Percentiles rank a stretch among this genome's conserved stretches.
Evolutionary conservation across 2,113 vertebrate genomes (phyloP).

Genomic region (Vulpes lagopus): DNA sequence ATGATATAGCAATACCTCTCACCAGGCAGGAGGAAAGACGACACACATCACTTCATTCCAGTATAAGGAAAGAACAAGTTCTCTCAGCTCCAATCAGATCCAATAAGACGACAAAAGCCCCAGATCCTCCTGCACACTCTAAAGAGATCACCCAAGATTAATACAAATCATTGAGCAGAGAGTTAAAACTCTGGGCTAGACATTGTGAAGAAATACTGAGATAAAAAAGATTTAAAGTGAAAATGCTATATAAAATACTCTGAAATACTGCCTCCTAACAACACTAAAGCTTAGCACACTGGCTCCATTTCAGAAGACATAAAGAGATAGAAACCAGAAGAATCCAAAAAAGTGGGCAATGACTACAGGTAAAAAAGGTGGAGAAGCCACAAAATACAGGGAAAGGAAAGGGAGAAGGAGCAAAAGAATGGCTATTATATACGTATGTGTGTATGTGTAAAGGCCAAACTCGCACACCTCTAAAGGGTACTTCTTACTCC

Average conservation of each 20-base stretch:
- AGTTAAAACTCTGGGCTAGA: not conserved
- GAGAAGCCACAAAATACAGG: not conserved
- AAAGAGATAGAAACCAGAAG: not conserved
- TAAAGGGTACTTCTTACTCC: not conserved
- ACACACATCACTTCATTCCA: not conserved
- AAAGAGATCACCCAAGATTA: not conserved
- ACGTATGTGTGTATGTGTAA: not conserved
- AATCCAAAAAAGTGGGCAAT: not conserved
- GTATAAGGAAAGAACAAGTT: not conserved
- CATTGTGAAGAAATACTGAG: not conserved
- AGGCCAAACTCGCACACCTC: not conserved
- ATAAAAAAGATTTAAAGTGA: not conserved
- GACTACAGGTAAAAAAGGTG: not conserved
- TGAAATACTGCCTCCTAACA: not conserved
- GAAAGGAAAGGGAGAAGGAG: not conserved
- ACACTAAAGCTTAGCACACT: not conserved
- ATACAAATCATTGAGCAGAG: not conserved
- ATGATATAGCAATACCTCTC: not conserved
- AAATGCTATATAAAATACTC: not conserved
- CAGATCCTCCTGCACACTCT: not conserved
- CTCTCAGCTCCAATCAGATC: not conserved
- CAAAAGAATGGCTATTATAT: not conserved
- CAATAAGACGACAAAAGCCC: not conserved
- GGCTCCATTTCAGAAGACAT: not conserved
- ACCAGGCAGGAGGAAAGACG: not conserved